These are phyloP conservation scores for Chelonoidis abingdonii DNA, from an alignment of 2,113 vertebrate genomes.

Conservation along the genomic window DNA sequence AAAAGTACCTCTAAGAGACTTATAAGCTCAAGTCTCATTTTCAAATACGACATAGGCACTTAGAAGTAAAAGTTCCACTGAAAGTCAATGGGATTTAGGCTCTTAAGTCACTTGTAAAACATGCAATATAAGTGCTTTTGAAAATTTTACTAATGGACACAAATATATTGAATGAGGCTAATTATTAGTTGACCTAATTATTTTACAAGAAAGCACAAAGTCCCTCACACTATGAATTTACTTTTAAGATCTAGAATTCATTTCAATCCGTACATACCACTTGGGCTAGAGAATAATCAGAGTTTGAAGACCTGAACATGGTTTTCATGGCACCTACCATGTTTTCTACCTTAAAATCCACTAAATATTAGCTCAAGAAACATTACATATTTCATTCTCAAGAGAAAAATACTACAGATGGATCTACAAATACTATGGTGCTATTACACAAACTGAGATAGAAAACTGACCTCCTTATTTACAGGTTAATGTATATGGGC, in stretches of 20 bases:
- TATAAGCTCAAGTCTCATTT: neutral
- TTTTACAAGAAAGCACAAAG: neutral
- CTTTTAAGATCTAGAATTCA: neutral
- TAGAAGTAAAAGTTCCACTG: neutral
- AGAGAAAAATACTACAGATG: neutral
- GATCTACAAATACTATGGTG: neutral
- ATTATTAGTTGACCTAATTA: neutral
- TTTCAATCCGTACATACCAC: neutral
- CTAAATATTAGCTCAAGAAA: neutral
- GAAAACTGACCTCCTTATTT: neutral
- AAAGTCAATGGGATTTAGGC: neutral
- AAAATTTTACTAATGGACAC: neutral
- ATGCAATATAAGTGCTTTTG: neutral
- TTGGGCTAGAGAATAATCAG: neutral
- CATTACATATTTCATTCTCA: neutral
- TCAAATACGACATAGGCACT: neutral
- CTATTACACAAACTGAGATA: neutral
- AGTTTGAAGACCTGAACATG: neutral
- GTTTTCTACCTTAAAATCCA: neutral
- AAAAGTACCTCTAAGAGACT: neutral
- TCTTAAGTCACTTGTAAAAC: neutral
- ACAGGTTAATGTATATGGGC: neutral
- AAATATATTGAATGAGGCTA: neutral
- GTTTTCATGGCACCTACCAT: neutral
- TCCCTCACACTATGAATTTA: neutral